Evolutionary conservation across 2,888 invertebrate species (phyloP), one percentile per base, ranked within the genome.

Genomic region (Patella ulyssiponensis): DNA sequence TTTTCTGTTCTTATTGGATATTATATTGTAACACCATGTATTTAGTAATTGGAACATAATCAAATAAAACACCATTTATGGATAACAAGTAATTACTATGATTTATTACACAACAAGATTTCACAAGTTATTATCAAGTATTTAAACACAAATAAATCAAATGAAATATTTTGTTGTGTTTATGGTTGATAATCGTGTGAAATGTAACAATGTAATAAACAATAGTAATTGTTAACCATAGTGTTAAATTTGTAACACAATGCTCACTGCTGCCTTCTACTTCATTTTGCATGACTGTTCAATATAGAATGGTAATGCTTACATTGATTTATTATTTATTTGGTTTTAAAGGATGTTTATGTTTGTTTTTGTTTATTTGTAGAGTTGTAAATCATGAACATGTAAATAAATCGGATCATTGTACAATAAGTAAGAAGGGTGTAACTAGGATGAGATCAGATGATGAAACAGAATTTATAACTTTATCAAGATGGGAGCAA

Each of bases 391-490:
- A 94, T 0, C 96, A 95, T 87, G 93, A 94, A 64, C 93, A 95
- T 74, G 93, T 96, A 33, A 94, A 95, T 85, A 94, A 93, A 88
- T 93, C 92, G 20, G 95, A 96, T 87, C 96, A 94, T 89, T 94
- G 95, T 87, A 97, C 97, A 0, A 95, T 97, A 84, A 96, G 97
- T 83, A 92, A 94, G 3, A 94, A 95, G 88, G 97, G 97, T 0
- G 96, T 97, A 0, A 95, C 96, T n/a, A 95, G 95, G 93, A 17
- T 91, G 85, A 82, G 90, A 17, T 84, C 78, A 20, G 91, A 91
- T 56, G 94, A 94, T 76, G 96, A 96, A 90, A 95, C 95, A 91
- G 94, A 94, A 17, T 97, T 96, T 88, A 96, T 96, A 0, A 94
- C 95, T 14, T 92, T 97, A 9, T 93, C 94, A 27, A 93, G 94